Evolutionary conservation across 2,797 vertebrate genomes (phyloP).

Genomic region (Lithobates pipiens): DNA sequence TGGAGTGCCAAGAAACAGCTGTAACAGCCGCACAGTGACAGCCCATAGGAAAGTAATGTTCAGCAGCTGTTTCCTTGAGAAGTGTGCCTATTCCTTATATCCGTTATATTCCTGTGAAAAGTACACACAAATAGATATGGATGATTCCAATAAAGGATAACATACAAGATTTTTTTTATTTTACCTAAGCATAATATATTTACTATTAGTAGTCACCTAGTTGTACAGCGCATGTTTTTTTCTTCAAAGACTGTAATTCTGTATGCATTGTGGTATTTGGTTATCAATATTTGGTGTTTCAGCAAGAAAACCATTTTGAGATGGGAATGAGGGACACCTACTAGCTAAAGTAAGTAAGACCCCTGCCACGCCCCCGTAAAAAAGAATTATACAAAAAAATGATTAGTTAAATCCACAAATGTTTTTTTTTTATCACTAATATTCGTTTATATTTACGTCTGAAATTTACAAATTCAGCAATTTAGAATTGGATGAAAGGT

Average conservation of each 20-base stretch:
- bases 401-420: no score
- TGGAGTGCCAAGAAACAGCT: conserved; percentile 70
- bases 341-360: no score
- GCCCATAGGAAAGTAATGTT: conserved; percentile 68
- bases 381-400: no score
- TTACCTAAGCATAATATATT: conserved; percentile 2
- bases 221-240: background rate
- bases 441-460: no score
- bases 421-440: no score
- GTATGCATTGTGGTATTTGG: background rate
- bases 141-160: conserved; percentile 23
- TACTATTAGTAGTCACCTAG: background rate
- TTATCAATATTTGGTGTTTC: background rate
- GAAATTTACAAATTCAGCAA: no score
- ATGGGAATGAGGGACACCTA: no score
- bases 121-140: background rate
- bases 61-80: conserved; percentile 66
- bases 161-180: background rate
- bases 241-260: background rate
- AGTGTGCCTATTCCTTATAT: conserved; percentile 37
- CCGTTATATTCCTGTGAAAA: conserved; percentile 1
- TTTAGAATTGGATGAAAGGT: no score
- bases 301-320: background rate
- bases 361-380: no score
- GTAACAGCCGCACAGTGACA: conserved; percentile 67